Base-by-base conservation (phyloP, 2,113 vertebrate genomes). In the Dendropsophus ebraccatus region DNA sequence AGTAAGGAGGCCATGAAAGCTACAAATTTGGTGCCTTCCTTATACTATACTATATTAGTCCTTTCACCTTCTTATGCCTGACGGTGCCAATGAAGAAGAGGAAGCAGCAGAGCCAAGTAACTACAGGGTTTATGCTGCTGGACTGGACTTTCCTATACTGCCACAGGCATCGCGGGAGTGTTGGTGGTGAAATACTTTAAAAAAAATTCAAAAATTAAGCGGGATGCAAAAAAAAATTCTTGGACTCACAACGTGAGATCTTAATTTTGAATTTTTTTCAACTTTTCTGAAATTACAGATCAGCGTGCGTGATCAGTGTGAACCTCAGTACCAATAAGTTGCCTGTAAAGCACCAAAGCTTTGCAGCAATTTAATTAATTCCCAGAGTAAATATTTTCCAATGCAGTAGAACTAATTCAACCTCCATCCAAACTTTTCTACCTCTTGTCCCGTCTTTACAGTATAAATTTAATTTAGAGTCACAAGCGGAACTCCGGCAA, bases 311-410 rank as follows among this genome's bases (percentile, higher is more conserved):
- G 35, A 37, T 70, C 67, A 37, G 19, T 37, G 41, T 41, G 35
- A 37, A 21, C 30, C 30, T 0, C 65, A 37, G 30, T 35, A 19
- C 65, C 32, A 69, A 23, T 41, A 23, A 9, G 32, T 35, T 41
- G 67, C 32, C 32, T 70, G 35, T 70, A 70, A 70, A 70, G 32
- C 7, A 2, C 35, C 17, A 12, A 70, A 70, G 35, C 67, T 23
- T 69, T 1, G 19, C 67, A 70, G 67, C 67, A 37, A 23, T 70
- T 12, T 70, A 17, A 49, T 9, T 77, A 4, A 77, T 52, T 52
- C 74, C 49, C 74, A 77, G 50, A 54, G 49, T 30, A 77, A 77
- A 52, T 77, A 32, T 77, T 30, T 54, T 50, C 37, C 32, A 23
- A 41, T 1, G 2, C 2, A 4, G 8, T 8, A 32, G 25, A 77